These are phyloP conservation scores for Platyscapa corneri DNA, from an alignment of 1,140 invertebrate species.

Conservation along the genomic window DNA sequence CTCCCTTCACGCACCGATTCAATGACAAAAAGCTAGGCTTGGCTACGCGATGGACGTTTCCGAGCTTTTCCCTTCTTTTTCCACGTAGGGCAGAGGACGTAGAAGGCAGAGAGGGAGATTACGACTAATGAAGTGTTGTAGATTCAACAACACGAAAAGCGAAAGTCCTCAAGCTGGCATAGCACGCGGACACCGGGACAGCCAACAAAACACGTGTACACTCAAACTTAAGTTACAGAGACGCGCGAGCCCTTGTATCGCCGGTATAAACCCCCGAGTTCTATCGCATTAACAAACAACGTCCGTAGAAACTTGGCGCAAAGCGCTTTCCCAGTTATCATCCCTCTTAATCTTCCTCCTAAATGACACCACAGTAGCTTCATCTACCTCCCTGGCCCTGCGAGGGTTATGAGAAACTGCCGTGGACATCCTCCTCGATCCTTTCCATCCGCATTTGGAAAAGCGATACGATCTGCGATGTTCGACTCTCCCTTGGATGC, in stretches of 20 bases:
- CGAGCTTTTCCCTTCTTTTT: neutral
- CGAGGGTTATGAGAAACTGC: neutral
- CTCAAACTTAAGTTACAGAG: conserved; percentile 7
- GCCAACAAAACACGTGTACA: conserved; percentile 43
- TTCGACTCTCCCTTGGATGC: neutral
- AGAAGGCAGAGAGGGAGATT: conserved; percentile 3
- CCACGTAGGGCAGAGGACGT: neutral
- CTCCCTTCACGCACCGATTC: neutral
- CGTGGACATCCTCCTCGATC: neutral
- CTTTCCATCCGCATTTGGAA: conserved; percentile 3
- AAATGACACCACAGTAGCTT: neutral
- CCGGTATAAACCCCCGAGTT: neutral
- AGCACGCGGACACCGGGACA: neutral
- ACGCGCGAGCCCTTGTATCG: neutral
- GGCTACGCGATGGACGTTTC: conserved; percentile 7
- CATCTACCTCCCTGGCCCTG: neutral
- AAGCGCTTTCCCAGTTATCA: conserved; percentile 55
- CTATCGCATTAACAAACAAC: conserved; percentile 47
- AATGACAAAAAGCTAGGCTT: conserved; percentile 15
- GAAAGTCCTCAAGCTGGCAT: conserved; percentile 21
- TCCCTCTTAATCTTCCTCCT: conserved; percentile 57
- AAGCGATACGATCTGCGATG: neutral
- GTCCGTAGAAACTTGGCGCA: conserved; percentile 33
- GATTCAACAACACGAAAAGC: neutral
- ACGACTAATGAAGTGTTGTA: conserved; percentile 40